phyloP scores from a whole-genome alignment of 2,888 invertebrate species.

The Boloria euphrosyne region DNA sequence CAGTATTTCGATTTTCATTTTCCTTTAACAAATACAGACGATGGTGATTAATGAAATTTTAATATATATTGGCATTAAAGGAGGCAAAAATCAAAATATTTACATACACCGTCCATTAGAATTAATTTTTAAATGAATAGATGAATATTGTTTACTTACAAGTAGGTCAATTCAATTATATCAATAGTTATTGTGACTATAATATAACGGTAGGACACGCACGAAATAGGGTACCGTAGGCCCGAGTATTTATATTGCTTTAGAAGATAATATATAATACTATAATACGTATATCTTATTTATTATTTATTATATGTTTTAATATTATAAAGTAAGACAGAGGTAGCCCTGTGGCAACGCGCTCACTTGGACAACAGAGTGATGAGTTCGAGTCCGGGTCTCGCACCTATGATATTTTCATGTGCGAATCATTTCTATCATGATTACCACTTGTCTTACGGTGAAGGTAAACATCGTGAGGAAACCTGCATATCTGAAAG shows the following conservation, averaged over 20 bases:
- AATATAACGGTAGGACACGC: conserved; percentile 3
- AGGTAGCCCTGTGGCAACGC: too few relatives aligned
- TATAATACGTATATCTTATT: too few relatives aligned
- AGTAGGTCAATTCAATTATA: conserved; percentile 12
- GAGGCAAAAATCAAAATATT: conserved; percentile 1
- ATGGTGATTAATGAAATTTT: background rate
- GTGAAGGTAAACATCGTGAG: too few relatives aligned
- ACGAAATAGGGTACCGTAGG: background rate
- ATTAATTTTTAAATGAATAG: conserved; percentile 1
- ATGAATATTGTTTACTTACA: conserved; percentile 7
- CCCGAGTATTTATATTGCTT: background rate
- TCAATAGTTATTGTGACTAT: background rate
- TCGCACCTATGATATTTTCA: too few relatives aligned
- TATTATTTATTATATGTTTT: too few relatives aligned
- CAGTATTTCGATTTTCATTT: background rate
- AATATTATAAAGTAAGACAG: too few relatives aligned
- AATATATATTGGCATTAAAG: background rate
- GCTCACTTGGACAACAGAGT: too few relatives aligned
- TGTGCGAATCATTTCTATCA: too few relatives aligned
- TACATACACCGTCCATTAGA: background rate
- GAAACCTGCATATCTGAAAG: too few relatives aligned
- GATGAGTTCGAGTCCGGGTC: too few relatives aligned
- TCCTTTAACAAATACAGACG: background rate
- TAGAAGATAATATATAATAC: too few relatives aligned
- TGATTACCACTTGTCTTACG: too few relatives aligned